These are phyloP conservation scores for Plagodis dolabraria DNA, from an alignment of 2,888 invertebrate species.

Conservation along the genomic window DNA sequence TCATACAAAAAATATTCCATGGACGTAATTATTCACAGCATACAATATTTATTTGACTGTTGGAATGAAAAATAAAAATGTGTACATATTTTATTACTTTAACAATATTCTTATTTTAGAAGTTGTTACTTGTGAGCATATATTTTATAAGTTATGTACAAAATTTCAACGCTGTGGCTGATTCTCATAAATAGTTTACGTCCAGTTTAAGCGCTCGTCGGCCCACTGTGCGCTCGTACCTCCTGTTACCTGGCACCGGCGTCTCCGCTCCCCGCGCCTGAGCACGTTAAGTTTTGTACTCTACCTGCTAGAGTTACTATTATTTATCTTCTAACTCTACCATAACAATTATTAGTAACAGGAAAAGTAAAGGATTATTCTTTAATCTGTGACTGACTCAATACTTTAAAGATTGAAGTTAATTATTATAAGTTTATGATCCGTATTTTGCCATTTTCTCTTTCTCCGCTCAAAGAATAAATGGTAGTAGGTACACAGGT, in stretches of 20 bases:
- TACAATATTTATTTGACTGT: no score
- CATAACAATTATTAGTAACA: not conserved
- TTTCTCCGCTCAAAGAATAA: no score
- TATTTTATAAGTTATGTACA: no score
- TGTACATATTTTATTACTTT: not conserved
- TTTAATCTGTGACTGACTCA: no score
- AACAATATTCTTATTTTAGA: no score
- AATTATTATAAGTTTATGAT: no score
- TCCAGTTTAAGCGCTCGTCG: conserved; percentile 29
- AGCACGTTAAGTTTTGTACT: conserved; percentile 24
- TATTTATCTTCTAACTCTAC: not conserved
- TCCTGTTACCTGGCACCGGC: conserved; percentile 82
- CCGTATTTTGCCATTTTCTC: no score
- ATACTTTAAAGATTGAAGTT: no score
- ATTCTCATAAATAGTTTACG: conserved; percentile 31
- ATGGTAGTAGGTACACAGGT: no score
- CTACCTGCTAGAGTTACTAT: not conserved
- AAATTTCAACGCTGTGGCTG: no score
- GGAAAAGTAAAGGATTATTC: no score
- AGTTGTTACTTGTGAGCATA: no score
- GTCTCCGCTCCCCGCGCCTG: conserved; percentile 49
- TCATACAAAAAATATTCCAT: not conserved
- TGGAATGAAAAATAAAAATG: not conserved
- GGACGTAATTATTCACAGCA: not conserved
- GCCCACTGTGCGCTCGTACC: conserved; percentile 71